Evolutionary conservation across 2,888 invertebrate genomes (phyloP).

Genomic region (Romanomermis culicivorax): DNA sequence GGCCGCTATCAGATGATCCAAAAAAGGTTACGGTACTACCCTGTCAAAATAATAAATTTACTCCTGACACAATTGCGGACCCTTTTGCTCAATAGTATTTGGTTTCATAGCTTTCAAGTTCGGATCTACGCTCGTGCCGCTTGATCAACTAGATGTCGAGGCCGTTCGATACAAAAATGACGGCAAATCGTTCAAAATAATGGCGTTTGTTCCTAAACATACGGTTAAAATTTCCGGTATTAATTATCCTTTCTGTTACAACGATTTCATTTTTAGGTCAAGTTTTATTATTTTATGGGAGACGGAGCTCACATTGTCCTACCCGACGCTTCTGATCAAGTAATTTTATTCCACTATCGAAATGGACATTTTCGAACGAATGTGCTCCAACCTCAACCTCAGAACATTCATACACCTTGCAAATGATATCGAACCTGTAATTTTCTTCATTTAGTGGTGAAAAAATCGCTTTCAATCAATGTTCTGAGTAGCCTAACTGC

Average conservation of each 20-base stretch:
- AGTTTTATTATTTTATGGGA: constrained; percentile 27
- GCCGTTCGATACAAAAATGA: constrained; percentile 40
- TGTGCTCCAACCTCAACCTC: too few relatives aligned
- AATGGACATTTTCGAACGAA: not conserved
- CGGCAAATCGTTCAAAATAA: constrained; percentile 42
- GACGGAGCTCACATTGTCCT: constrained; percentile 33
- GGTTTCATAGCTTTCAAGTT: constrained; percentile 39
- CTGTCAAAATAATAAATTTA: too few relatives aligned
- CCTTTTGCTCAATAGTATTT: too few relatives aligned
- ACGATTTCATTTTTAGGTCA: constrained; percentile 21
- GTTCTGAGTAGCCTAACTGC: too few relatives aligned
- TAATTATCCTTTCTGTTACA: constrained; percentile 4
- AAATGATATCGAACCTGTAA: too few relatives aligned
- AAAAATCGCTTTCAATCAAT: too few relatives aligned
- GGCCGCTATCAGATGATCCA: too few relatives aligned
- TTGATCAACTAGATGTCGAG: constrained; percentile 36
- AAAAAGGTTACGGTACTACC: too few relatives aligned
- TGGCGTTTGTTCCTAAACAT: constrained; percentile 41
- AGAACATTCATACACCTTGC: too few relatives aligned
- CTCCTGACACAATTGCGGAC: too few relatives aligned
- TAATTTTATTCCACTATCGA: constrained; percentile 18
- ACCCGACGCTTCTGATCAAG: constrained; percentile 32
- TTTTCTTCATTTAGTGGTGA: too few relatives aligned
- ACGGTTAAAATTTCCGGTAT: constrained; percentile 16
- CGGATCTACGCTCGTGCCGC: constrained; percentile 42